Conservation (phyloP, 2,797 vertebrate species). For the Sebastes ruberrimus region DNA sequence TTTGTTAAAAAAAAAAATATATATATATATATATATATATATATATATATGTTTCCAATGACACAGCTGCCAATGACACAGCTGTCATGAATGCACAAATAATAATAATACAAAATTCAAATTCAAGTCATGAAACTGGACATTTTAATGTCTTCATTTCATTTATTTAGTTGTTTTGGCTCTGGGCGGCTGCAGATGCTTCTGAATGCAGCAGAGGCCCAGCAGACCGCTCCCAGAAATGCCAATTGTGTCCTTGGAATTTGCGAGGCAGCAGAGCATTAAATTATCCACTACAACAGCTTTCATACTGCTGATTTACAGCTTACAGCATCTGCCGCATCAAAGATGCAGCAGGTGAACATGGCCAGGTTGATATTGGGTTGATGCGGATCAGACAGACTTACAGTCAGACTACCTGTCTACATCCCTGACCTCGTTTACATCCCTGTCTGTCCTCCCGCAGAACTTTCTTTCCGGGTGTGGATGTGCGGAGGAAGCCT, state of each 20-base stretch:
- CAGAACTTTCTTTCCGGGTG: constrained; percentile 97
- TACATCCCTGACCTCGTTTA: background rate
- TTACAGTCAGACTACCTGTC: background rate
- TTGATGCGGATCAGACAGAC: background rate
- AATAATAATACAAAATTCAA: background rate
- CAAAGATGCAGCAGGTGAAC: constrained; percentile 10
- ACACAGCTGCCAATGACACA: no score
- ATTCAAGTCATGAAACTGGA: background rate
- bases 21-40: no score
- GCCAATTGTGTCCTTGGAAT: constrained; percentile 34
- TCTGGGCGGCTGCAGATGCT: background rate
- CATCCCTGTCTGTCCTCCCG: constrained; percentile 15
- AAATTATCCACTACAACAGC: constrained; percentile 13
- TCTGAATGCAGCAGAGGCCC: constrained; percentile 8
- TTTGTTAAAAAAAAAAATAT: no score
- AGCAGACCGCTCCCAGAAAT: background rate
- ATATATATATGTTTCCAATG: background rate
- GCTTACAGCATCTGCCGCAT: constrained; percentile 14
- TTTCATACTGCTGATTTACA: constrained; percentile 30
- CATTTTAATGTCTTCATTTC: background rate
- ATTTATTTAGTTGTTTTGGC: background rate
- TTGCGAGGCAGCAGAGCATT: constrained; percentile 23
- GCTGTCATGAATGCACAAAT: background rate
- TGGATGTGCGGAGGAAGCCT: constrained; percentile 99
- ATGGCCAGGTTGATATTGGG: background rate